phyloP scores from a whole-genome alignment of 2,797 vertebrate genomes.

The Clarias platycephalus region DNA sequence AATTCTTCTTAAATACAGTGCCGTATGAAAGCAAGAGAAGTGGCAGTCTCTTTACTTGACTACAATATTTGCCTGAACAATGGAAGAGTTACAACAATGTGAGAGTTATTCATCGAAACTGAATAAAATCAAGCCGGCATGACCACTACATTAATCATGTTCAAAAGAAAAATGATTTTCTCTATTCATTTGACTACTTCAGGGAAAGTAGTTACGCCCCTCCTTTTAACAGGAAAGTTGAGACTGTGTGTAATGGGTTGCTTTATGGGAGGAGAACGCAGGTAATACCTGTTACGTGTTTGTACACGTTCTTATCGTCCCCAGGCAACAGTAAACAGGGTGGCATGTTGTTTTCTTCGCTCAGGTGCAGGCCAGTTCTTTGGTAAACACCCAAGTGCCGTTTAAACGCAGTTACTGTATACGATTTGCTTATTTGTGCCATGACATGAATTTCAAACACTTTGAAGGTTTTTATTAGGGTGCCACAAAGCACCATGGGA shows the following conservation, averaged over 20 bases:
- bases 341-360: background rate
- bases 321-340: background rate
- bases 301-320: constrained; percentile 17
- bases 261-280: constrained; percentile 24
- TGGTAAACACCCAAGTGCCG: background rate
- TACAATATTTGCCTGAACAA: background rate
- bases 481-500: too few species aligned
- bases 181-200: background rate
- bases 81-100: background rate
- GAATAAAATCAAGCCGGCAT: background rate
- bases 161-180: background rate
- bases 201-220: constrained; percentile 41
- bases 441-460: background rate
- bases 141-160: background rate
- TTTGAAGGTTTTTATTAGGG: too few species aligned
- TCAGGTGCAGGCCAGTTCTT: background rate
- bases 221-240: constrained; percentile 1
- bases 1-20: background rate
- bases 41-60: too few species aligned
- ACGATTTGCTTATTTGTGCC: background rate
- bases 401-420: background rate
- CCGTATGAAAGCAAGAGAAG: background rate
- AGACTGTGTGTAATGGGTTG: background rate
- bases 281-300: constrained; percentile 44
- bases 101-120: background rate